These are phyloP conservation scores for Lamprotornis superbus DNA, from an alignment of 2,113 vertebrate genomes.

Conservation along the genomic window DNA sequence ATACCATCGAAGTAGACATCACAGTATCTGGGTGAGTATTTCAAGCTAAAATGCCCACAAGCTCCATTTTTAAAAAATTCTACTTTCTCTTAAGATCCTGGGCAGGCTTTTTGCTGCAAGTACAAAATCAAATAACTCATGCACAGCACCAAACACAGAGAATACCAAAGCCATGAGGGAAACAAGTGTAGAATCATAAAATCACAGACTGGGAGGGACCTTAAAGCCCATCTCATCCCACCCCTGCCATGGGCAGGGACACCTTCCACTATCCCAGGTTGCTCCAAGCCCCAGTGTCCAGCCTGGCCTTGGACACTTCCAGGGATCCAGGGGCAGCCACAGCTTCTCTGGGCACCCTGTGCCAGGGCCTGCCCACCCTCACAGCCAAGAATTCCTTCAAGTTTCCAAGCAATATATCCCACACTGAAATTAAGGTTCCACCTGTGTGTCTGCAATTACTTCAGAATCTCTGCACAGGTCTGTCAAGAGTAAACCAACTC, in stretches of 20 bases:
- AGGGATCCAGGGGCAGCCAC: not conserved
- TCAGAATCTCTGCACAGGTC: not conserved
- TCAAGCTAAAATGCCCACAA: not conserved
- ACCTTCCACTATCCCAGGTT: fast-evolving
- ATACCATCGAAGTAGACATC: not conserved
- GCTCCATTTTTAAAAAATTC: not conserved
- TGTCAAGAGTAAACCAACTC: not conserved
- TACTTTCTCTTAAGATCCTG: not conserved
- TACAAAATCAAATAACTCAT: not conserved
- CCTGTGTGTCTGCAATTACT: too few species aligned
- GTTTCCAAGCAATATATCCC: not conserved
- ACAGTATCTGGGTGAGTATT: not conserved
- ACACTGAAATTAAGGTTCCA: not conserved
- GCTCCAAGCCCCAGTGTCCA: fast-evolving
- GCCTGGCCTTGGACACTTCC: fast-evolving
- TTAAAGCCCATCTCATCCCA: fast-evolving
- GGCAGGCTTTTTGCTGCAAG: not conserved
- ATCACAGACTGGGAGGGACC: not conserved
- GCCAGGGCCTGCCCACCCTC: not conserved
- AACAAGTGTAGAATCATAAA: not conserved
- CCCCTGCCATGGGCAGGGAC: not conserved
- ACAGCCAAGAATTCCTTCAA: not conserved
- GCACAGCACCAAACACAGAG: not conserved
- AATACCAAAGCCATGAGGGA: fast-evolving
- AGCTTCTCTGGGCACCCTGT: not conserved